phyloP scores from a whole-genome alignment of 1,140 invertebrate species.

The Ceratina calcarata region DNA sequence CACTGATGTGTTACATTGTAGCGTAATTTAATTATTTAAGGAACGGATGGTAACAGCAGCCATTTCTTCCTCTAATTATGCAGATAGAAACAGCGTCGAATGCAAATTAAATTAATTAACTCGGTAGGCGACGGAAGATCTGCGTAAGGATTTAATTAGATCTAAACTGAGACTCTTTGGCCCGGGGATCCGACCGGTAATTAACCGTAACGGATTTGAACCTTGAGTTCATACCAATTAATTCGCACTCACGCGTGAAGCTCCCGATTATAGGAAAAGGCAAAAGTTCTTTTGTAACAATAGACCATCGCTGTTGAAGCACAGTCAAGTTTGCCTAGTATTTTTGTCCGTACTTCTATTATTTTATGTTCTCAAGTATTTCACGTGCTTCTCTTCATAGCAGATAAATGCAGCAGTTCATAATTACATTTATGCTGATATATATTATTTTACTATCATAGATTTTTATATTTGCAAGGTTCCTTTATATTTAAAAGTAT shows the following conservation, averaged over 20 bases:
- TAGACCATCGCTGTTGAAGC: background rate
- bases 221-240: constrained; percentile 44
- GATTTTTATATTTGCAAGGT: no score
- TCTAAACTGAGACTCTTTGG: constrained; percentile 17
- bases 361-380: background rate
- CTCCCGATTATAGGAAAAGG: constrained; percentile 30
- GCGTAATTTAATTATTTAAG: background rate
- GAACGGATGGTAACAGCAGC: background rate
- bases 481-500: no score
- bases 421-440: no score
- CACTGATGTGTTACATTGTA: background rate
- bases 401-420: no score
- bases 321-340: no score
- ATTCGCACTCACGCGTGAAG: constrained; percentile 27
- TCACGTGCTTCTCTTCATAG: no score
- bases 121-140: constrained; percentile 17
- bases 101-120: constrained; percentile 47
- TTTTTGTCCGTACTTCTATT: background rate
- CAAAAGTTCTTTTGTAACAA: constrained; percentile 6
- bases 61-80: constrained; percentile 14
- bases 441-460: no score
- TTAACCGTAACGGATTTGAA: constrained; percentile 37
- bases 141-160: constrained; percentile 51
- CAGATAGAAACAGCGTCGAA: background rate
- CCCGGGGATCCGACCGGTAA: constrained; percentile 11